phyloP scores from a whole-genome alignment of 2,888 invertebrate species.

The Anoplius nigerrimus region DNA sequence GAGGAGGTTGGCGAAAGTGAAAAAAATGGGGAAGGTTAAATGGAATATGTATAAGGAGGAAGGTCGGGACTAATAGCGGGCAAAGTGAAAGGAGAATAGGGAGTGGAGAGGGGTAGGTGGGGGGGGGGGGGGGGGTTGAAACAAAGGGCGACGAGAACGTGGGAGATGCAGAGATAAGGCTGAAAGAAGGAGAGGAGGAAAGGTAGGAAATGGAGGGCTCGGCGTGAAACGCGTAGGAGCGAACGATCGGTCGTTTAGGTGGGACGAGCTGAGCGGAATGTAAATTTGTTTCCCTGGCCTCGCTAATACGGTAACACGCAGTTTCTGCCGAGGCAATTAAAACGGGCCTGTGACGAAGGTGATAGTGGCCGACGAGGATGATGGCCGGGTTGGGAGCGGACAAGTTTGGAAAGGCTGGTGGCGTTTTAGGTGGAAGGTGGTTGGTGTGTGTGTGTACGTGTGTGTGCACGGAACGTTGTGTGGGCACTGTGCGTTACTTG shows the following conservation, averaged over 20 bases:
- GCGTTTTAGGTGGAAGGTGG: neutral
- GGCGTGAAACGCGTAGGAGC: slow-evolving; percentile 3
- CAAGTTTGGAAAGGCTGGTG: neutral
- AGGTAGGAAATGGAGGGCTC: neutral
- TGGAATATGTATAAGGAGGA: slow-evolving; percentile 1
- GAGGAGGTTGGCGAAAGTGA: slow-evolving; percentile 1
- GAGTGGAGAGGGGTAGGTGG: neutral
- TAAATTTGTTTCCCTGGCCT: slow-evolving; percentile 59
- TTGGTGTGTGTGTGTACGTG: no score
- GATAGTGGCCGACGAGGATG: slow-evolving; percentile 21
- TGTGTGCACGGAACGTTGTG: no score
- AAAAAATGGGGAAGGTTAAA: neutral
- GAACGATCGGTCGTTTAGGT: slow-evolving; percentile 6
- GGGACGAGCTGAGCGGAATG: slow-evolving; percentile 50
- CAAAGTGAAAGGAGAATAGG: neutral
- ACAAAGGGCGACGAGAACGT: neutral
- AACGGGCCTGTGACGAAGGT: slow-evolving; percentile 50
- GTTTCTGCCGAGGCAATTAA: slow-evolving; percentile 63
- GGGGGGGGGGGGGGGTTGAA: slow-evolving; percentile 13
- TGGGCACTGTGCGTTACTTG: neutral
- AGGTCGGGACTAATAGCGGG: slow-evolving; percentile 1
- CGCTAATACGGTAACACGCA: slow-evolving; percentile 59
- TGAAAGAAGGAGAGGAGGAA: slow-evolving; percentile 2
- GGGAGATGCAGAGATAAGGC: slow-evolving; percentile 2
- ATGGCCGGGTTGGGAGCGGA: neutral